Evolutionary conservation across 1,140 invertebrate genomes (phyloP).

Genomic region (Rhopalosiphum padi): DNA sequence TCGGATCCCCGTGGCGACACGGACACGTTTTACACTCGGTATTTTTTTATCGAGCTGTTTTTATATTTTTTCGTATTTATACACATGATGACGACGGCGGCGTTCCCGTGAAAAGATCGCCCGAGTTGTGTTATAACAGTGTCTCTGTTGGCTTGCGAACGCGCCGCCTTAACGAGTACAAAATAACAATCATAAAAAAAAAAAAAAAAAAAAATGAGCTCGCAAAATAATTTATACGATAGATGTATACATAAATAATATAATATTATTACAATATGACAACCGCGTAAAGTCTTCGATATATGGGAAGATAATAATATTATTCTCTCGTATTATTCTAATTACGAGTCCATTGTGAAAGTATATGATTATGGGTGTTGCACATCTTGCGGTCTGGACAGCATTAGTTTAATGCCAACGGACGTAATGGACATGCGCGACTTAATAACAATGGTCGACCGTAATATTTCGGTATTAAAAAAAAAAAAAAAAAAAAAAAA

Average conservation of each 20-base stretch:
- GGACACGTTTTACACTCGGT: slow-evolving; percentile 11
- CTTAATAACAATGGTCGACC: slow-evolving; percentile 28
- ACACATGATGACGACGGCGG: no score
- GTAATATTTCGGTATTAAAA: not conserved
- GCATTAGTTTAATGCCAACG: slow-evolving; percentile 6
- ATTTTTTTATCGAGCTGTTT: slow-evolving; percentile 49
- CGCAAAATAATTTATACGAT: not conserved
- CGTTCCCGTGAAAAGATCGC: slow-evolving; percentile 3
- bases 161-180: not conserved
- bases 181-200: not conserved
- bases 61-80: not conserved
- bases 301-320: not conserved
- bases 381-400: slow-evolving; percentile 36
- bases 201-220: not conserved
- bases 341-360: slow-evolving; percentile 40
- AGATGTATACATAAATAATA: not conserved
- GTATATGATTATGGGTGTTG: slow-evolving; percentile 44
- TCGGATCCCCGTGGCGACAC: slow-evolving; percentile 42
- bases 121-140: not conserved
- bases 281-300: slow-evolving; percentile 37
- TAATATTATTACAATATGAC: not conserved
- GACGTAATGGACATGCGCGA: slow-evolving; percentile 22
- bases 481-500: not conserved
- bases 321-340: slow-evolving; percentile 36
- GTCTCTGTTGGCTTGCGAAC: no score